Base-by-base conservation (phyloP, 1,140 invertebrate species). In the Drosophila murphyi region DNA sequence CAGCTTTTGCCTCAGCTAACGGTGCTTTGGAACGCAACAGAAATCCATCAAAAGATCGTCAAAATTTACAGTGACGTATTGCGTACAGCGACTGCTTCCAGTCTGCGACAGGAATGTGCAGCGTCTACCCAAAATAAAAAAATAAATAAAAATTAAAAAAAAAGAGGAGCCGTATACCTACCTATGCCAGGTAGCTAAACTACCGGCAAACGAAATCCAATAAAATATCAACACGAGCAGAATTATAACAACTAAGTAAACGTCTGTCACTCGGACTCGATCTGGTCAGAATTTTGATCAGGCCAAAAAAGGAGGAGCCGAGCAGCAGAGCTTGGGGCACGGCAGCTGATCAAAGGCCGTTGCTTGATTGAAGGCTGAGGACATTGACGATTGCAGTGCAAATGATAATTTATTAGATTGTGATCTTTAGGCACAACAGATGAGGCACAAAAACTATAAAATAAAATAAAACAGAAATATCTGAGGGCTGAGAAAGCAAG, bases 351-450 rank as follows among this genome's bases (percentile, higher is more conserved):
- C 83, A 87, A 87, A 87, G 83, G 80, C 80, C 48, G 69, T 72
- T 73, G 82, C 69, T 82, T 87, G 82, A 87, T 88, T 87, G 82
- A 88, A 82, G 80, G 69, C 73, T 72, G 62, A 76, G 83, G 72
- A 75, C 82, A 75, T 75, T 89, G 85, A 85, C 78, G 85, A 89
- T 85, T 89, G 85, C 83, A 85, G 85, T 85, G 78, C 85, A 89
- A 89, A 89, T 88, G 85, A 88, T 88, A 88, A 88, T 88, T 88
- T 88, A 88, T 88, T 88, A 88, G 85, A 88, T 88, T 78, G 85
- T 68, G 78, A 88, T 88, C 85, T 82, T 74, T 80, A 50, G 70
- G 68, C 76, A 37, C 48, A 67, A 59, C 71, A 81, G 28, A 29
- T 35, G 37, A 57, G 4, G 31, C 41, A 45, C 35, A 59, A 45